These are phyloP conservation scores for Lophura nycthemera DNA, from an alignment of 2,113 vertebrate species.

Conservation along the genomic window DNA sequence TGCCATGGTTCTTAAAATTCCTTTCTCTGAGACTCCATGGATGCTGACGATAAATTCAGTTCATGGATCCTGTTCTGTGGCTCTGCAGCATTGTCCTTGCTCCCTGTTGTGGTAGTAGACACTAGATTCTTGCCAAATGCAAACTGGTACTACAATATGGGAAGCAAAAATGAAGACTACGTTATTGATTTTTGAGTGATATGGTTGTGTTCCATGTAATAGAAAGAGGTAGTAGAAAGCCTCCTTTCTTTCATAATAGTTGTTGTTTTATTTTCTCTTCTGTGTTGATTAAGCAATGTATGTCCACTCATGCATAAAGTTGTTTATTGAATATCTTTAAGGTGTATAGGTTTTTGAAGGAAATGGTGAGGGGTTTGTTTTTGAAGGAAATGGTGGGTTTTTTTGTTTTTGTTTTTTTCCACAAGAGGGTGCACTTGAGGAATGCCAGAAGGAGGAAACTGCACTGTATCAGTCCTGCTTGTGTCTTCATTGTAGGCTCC, in stretches of 20 bases:
- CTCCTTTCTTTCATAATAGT: neutral
- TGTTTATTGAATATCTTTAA: neutral
- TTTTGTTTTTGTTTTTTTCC: conserved; percentile 5
- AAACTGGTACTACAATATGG: no score
- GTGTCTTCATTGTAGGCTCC: neutral
- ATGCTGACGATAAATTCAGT: neutral
- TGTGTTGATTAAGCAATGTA: neutral
- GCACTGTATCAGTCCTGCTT: neutral
- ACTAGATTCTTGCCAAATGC: neutral
- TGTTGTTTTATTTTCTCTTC: neutral
- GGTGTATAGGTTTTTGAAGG: neutral
- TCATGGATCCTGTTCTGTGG: neutral
- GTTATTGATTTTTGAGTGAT: neutral
- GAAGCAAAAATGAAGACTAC: neutral
- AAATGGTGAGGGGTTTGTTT: neutral
- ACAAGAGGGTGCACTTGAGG: conserved; percentile 57
- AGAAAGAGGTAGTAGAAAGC: neutral
- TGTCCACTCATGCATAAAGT: neutral
- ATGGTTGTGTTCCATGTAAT: neutral
- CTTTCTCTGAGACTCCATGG: neutral
- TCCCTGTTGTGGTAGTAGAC: neutral
- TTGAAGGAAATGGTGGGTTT: neutral
- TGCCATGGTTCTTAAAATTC: neutral
- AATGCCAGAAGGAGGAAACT: neutral
- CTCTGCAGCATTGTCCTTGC: neutral